These are phyloP conservation scores for Ovis aries DNA, from an alignment of 2,113 vertebrate genomes.

Conservation along the genomic window DNA sequence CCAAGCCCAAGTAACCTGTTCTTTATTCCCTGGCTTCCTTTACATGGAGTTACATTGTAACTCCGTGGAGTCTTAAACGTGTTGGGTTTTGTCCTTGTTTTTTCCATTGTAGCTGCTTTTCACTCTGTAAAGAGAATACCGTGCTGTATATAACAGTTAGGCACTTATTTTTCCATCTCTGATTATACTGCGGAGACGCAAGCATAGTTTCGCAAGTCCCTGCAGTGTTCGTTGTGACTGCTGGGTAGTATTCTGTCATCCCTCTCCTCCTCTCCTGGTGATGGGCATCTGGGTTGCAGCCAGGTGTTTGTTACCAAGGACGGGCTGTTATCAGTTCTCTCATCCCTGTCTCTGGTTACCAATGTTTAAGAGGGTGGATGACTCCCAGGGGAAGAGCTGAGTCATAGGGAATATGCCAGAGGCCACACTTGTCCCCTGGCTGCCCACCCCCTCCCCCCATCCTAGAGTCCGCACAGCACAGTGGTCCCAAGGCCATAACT, in stretches of 20 bases:
- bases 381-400: background rate
- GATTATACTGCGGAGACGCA: rapidly evolving
- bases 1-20: background rate
- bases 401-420: background rate
- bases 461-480: rapidly evolving
- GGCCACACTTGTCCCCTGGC: background rate
- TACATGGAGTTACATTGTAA: background rate
- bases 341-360: background rate
- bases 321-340: background rate
- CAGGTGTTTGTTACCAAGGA: background rate
- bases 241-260: background rate
- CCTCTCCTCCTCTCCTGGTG: background rate
- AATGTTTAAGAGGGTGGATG: background rate
- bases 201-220: background rate
- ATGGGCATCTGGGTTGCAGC: background rate
- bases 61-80: background rate
- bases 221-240: rapidly evolving
- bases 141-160: rapidly evolving
- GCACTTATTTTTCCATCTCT: background rate
- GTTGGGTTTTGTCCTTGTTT: background rate
- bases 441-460: too few relatives aligned
- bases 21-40: background rate
- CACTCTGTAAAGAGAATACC: background rate
- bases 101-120: background rate
- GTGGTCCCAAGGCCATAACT: background rate